phyloP scores from a whole-genome alignment of 2,797 vertebrate species.

The Chloroceryle inda region DNA sequence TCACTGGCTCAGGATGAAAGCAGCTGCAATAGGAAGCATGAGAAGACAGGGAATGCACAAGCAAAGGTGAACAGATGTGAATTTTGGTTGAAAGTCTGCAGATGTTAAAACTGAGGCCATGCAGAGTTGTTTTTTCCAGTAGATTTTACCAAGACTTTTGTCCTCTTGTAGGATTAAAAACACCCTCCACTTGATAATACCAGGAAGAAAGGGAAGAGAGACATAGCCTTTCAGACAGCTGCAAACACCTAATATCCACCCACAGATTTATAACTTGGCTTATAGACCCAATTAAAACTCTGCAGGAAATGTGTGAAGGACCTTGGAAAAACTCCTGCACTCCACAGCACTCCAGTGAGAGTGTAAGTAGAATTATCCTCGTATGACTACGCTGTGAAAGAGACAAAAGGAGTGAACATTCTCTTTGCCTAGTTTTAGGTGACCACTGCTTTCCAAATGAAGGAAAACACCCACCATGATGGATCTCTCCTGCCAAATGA shows the following conservation, averaged over 20 bases:
- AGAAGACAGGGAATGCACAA: background rate
- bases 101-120: background rate
- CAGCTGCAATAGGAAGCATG: accelerated
- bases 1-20: accelerated
- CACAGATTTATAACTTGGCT: background rate
- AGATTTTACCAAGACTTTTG: background rate
- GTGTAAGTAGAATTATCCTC: background rate
- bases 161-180: background rate
- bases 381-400: background rate
- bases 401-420: accelerated
- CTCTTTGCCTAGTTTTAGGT: background rate
- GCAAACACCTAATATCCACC: background rate
- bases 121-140: background rate
- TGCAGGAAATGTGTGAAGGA: background rate
- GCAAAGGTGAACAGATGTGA: background rate
- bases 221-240: background rate
- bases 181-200: background rate
- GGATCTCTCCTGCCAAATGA: background rate
- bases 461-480: background rate
- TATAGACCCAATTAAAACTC: background rate
- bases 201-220: accelerated
- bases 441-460: background rate
- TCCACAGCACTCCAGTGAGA: background rate
- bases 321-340: background rate
- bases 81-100: background rate